Base-by-base conservation (phyloP, 2,113 vertebrate species). In the Rhea pennata region DNA sequence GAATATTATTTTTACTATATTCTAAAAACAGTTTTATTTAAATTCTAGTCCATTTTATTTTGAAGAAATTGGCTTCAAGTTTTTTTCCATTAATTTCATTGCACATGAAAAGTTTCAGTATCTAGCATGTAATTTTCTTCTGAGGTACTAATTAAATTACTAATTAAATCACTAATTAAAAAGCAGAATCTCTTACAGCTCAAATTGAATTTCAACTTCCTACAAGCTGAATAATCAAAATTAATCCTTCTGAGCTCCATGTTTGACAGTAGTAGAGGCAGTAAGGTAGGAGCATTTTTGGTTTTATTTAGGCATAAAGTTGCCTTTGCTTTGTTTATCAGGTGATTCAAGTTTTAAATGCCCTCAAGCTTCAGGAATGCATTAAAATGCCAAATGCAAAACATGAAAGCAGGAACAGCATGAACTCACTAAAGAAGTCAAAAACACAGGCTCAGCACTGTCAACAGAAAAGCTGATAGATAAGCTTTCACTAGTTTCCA, bases 241-340 rank as follows among this genome's bases (percentile, higher is more conserved):
- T 14, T 40, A 65, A 89, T 79, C 39, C 39, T n/a, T 61, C 44
- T 82, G 53, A 94, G 58, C 7, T 16, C 10, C 15, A 64, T 66
- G 46, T 12, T 61, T 48, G 40, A 81, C 0, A 1, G 22, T 15
- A 9, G 16, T 40, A 79, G 13, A 8, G 42, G 67, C 0, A 59
- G 15, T n/a, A 78, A 93, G 67, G 51, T 67, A 16, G 29, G 44
- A 80, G 33, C 40, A 20, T 33, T 50, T 36, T n/a, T 46, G 31
- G 33, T 50, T 71, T 26, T 50, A 24, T 56, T 29, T 29, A 22
- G 31, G 44, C 14, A 70, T 44, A 80, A 31, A 67, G 29, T 8
- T n/a, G 10, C 33, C n/a, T 64, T 71, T 50, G 50, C 58, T 65
- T 46, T 62, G 71, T 42, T 81, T 73, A 80, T 31, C 19, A 39